A percentile compares a stretch with the other conserved stretches of the same genome.
Evolutionary conservation across 1,140 invertebrate genomes (phyloP).

Genomic region (Danaus melanippus): DNA sequence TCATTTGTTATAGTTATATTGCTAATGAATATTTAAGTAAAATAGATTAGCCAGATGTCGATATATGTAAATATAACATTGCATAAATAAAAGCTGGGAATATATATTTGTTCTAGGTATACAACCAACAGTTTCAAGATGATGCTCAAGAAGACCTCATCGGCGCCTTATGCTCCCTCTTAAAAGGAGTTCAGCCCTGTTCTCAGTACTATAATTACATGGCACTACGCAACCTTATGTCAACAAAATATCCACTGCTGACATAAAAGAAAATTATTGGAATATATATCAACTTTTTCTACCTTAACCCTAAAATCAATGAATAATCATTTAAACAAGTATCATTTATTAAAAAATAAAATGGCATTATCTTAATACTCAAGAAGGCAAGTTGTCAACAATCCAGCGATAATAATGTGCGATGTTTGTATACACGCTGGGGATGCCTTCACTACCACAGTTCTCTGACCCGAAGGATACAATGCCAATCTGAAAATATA

Average conservation of each 20-base stretch:
- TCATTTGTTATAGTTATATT: too few relatives aligned
- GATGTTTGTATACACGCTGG: conserved; percentile 80
- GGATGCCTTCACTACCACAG: conserved; percentile 77
- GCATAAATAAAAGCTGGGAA: too few relatives aligned
- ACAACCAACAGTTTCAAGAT: conserved; percentile 46
- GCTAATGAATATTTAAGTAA: too few relatives aligned
- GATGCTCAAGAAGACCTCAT: conserved; percentile 39
- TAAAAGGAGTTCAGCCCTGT: conserved; percentile 31
- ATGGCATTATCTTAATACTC: conserved; percentile 11
- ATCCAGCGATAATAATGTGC: conserved; percentile 80
- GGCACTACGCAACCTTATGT: conserved; percentile 30
- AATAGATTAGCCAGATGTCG: too few relatives aligned
- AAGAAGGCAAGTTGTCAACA: conserved; percentile 75
- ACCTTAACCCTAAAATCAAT: too few relatives aligned
- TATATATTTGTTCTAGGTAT: conserved; percentile 32
- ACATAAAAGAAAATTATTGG: too few relatives aligned
- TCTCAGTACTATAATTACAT: conserved; percentile 36
- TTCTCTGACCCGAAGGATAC: conserved; percentile 81
- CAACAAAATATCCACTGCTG: too few relatives aligned
- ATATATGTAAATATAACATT: too few relatives aligned
- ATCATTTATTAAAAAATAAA: too few relatives aligned
- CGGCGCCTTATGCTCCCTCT: conserved; percentile 38
- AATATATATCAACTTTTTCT: too few relatives aligned
- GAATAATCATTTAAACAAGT: too few relatives aligned
- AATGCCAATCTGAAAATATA: conserved; percentile 76